Evolutionary conservation across 2,797 vertebrate species (phyloP).

Genomic region (Brachyalestes nurse): DNA sequence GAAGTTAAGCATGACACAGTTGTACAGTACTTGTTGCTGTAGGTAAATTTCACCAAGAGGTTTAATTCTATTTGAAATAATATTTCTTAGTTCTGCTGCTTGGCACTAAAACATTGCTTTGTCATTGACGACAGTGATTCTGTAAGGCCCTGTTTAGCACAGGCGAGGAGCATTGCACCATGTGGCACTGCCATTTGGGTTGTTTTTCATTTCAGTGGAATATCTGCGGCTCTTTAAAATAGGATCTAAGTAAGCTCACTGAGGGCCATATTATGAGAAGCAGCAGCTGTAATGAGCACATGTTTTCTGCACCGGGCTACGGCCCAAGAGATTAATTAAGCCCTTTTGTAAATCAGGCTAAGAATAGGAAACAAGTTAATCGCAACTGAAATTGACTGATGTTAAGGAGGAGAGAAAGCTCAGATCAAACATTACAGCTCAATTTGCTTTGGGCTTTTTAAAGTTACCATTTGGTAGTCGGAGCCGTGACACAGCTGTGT

Average conservation of each 20-base stretch:
- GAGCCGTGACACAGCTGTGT: conserved; percentile 47
- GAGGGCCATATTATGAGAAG: conserved; percentile 71
- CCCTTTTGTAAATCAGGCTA: conserved; percentile 73
- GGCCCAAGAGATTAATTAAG: conserved; percentile 80
- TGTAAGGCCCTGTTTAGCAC: conserved; percentile 5
- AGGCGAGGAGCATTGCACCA: neutral
- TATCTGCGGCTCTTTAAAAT: conserved; percentile 57
- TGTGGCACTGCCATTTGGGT: neutral
- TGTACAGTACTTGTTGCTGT: neutral
- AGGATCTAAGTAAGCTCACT: conserved; percentile 62
- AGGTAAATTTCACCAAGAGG: neutral
- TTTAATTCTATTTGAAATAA: neutral
- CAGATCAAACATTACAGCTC: conserved; percentile 65
- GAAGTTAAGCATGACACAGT: neutral
- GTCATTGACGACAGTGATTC: neutral
- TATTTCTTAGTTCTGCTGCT: neutral
- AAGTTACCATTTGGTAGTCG: conserved; percentile 52
- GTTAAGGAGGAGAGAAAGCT: conserved; percentile 63
- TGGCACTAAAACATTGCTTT: neutral
- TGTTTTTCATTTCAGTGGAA: conserved; percentile 31
- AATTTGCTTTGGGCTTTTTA: conserved; percentile 60
- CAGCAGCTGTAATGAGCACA: conserved; percentile 73
- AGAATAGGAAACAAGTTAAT: conserved; percentile 72
- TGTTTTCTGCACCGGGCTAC: conserved; percentile 73
- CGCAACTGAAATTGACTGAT: conserved; percentile 70